Percentiles rank a stretch among this genome's conserved stretches.
Conservation (phyloP, 2,888 invertebrate species). For the Pecten maximus region DNA sequence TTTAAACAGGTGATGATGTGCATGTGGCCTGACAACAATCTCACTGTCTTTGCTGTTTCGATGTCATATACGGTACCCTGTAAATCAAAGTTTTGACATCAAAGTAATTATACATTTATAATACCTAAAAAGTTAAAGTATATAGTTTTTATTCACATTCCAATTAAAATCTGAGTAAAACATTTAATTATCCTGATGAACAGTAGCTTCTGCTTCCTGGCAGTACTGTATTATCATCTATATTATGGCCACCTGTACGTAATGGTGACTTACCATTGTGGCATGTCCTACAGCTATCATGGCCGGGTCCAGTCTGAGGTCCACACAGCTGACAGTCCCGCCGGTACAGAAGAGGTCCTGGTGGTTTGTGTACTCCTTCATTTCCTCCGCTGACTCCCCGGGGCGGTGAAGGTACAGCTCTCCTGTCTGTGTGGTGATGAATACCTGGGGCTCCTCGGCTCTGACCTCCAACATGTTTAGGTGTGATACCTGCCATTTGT, state of each 20-base stretch:
- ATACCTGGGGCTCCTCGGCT: constrained; percentile 52
- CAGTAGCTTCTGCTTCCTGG: too few relatives aligned
- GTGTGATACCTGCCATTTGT: constrained; percentile 59
- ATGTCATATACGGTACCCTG: constrained; percentile 77
- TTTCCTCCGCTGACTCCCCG: constrained; percentile 41
- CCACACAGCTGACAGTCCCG: constrained; percentile 64
- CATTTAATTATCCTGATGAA: too few relatives aligned
- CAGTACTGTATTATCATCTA: too few relatives aligned
- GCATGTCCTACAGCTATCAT: constrained; percentile 64
- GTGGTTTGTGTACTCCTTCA: constrained; percentile 69
- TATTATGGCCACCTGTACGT: constrained; percentile 22
- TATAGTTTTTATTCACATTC: too few relatives aligned
- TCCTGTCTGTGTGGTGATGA: constrained; percentile 53
- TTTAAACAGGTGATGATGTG: constrained; percentile 72
- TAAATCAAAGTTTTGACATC: constrained; percentile 33
- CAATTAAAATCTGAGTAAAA: too few relatives aligned
- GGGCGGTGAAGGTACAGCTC: not conserved
- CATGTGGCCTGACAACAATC: constrained; percentile 72
- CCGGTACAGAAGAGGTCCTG: not conserved
- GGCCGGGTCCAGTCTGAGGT: constrained; percentile 58
- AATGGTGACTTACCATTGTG: constrained; percentile 11
- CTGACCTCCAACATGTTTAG: constrained; percentile 56
- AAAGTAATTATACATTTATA: not conserved
- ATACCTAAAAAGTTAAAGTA: too few relatives aligned
- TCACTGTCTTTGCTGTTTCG: constrained; percentile 55